phyloP scores from a whole-genome alignment of 2,888 invertebrate species.

The Andrena dorsata region DNA sequence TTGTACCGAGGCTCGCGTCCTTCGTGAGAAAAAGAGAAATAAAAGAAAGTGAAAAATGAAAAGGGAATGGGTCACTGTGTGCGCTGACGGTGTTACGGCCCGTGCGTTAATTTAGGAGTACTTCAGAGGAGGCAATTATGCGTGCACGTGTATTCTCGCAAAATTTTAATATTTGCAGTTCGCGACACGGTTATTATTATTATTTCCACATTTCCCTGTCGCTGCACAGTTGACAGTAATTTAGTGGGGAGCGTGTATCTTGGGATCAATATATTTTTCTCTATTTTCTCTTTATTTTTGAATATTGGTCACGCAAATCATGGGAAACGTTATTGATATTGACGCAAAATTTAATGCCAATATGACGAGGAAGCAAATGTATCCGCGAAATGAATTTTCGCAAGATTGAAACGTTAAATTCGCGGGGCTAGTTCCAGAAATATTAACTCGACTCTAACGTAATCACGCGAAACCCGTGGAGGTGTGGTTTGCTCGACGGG shows the following conservation, averaged over 20 bases:
- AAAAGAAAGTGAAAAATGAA: background rate
- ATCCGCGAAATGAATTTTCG: background rate
- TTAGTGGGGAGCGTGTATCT: background rate
- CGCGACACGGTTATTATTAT: constrained; percentile 28
- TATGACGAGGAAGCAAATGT: background rate
- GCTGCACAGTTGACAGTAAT: constrained; percentile 3
- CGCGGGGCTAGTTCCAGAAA: constrained; percentile 15
- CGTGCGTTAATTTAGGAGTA: constrained; percentile 24
- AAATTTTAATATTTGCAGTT: constrained; percentile 20
- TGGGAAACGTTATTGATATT: background rate
- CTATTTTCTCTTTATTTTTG: background rate
- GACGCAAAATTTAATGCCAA: background rate
- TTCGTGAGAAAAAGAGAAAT: background rate
- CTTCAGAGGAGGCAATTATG: constrained; percentile 8
- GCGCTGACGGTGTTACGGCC: constrained; percentile 8
- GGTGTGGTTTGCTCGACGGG: background rate
- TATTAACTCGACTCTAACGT: constrained; percentile 18
- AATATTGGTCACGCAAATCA: background rate
- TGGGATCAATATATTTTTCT: background rate
- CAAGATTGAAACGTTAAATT: constrained; percentile 14
- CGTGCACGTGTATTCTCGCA: background rate
- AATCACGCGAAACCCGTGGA: background rate
- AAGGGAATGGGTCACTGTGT: background rate
- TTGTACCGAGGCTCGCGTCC: constrained; percentile 38
- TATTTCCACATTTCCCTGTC: constrained; percentile 26